Base-by-base conservation (phyloP, 2,797 vertebrate species). In the Pipistrellus pipistrellus region DNA sequence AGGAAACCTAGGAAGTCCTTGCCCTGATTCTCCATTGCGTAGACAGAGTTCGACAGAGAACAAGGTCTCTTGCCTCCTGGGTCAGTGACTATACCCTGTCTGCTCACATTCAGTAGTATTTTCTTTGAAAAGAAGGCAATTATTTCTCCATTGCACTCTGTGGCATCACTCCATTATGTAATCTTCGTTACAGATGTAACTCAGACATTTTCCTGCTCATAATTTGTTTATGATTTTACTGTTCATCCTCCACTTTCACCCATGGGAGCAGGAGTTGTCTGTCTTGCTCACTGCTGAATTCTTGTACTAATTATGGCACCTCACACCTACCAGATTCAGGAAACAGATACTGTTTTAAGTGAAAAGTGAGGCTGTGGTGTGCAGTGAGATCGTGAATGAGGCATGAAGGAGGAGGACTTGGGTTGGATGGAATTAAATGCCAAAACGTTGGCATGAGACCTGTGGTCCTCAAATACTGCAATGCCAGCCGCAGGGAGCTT, bases 271-370 rank as follows among this genome's bases (percentile, higher is more conserved):
- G n/a, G 46, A 15, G 44, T 55, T 2, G 8, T 72, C 32, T n/a
- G 25, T 62, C 57, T 53, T 73, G 38, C 30, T 83, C 71, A 30
- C 57, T 32, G 12, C 30, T 0, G 23, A 27, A 38, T 75, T 59
- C 23, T 32, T 41, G 23, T 10, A 27, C 75, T 12, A 59, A 1
- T 68, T 41, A 32, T 72, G 21, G 25, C 32, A 20, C 30, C 9
- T 15, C 18, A 20, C 7, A 66, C 18, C 44, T 23, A 17, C 10
- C 11, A 23, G 53, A 11, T 51, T 85, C 32, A 44, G 14, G 21
- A 38, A 92, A 69, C 64, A 55, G 10, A 88, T 32, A 35, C 62
- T 82, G 72, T 88, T 96, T 53, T 38, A 77, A 88, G 62, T 46
- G 68, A 69, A 25, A 59, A 73, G 17, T 27, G 51, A 88, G 64